Conservation (phyloP, 2,888 invertebrate species). For the Dryococelus australis region DNA sequence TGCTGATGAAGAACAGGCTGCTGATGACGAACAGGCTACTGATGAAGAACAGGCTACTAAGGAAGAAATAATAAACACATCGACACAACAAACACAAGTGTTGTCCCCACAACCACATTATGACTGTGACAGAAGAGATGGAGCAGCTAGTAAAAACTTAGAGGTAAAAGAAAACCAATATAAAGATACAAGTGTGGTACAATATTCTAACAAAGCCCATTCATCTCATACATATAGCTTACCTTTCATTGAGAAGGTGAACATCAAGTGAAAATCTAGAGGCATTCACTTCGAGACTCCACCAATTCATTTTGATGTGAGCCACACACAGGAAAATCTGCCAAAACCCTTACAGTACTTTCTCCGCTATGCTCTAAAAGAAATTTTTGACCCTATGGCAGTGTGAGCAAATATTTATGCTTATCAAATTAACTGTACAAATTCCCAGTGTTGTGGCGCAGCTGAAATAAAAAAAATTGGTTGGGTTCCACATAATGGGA, state of each 20-base stretch:
- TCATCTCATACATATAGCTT: neutral
- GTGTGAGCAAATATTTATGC: neutral
- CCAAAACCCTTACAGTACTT: neutral
- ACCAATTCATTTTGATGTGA: neutral
- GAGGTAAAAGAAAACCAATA: too few relatives aligned
- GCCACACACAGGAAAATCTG: neutral
- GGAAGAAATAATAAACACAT: neutral
- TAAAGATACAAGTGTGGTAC: too few relatives aligned
- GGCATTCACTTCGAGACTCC: neutral
- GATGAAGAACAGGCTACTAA: neutral
- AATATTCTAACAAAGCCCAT: neutral
- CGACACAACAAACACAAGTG: too few relatives aligned
- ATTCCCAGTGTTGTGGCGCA: neutral
- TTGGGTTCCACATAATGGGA: neutral
- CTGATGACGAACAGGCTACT: neutral
- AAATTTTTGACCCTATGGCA: neutral
- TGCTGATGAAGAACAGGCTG: neutral
- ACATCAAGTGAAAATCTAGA: neutral
- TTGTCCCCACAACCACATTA: too few relatives aligned
- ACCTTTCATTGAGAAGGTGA: slow-evolving; percentile 4
- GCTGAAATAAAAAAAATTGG: neutral
- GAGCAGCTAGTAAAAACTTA: too few relatives aligned
- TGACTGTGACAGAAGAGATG: too few relatives aligned
- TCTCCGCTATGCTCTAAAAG: neutral
- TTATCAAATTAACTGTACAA: neutral